Conservation (phyloP, 1,140 invertebrate species). For the Sycophaga agraensis region DNA sequence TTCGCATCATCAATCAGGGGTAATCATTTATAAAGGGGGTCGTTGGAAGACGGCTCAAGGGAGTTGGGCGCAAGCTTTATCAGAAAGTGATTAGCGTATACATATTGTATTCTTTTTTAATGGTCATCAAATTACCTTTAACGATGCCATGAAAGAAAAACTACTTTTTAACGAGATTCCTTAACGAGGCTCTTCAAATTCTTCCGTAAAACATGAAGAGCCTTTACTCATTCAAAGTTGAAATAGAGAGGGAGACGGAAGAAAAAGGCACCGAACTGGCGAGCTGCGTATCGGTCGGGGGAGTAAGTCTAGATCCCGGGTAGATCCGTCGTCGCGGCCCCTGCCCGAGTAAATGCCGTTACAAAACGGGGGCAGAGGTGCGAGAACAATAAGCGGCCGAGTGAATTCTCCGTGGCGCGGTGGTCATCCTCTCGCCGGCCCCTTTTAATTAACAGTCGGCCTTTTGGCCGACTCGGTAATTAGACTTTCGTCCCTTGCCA, state of each 20-base stretch:
- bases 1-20: not conserved
- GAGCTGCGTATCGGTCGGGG: no score
- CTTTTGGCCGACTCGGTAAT: no score
- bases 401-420: no score
- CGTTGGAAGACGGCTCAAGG: no score
- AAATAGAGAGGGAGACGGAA: not conserved
- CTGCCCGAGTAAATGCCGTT: no score
- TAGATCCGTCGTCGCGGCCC: no score
- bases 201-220: conserved; percentile 17
- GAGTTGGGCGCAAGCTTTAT: not conserved
- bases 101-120: conserved; percentile 19
- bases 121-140: conserved; percentile 27
- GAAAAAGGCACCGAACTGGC: not conserved
- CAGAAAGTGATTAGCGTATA: conserved; percentile 6
- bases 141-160: conserved; percentile 23
- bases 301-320: no score
- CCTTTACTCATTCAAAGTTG: conserved; percentile 16
- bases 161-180: conserved; percentile 29
- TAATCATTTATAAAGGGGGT: conserved; percentile 7
- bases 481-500: no score
- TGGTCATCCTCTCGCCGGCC: no score
- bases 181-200: conserved; percentile 28
- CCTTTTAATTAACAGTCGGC: no score
- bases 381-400: no score
- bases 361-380: no score